Base-by-base conservation (phyloP, 2,113 vertebrate genomes). In the Proterorhinus semilunaris region DNA sequence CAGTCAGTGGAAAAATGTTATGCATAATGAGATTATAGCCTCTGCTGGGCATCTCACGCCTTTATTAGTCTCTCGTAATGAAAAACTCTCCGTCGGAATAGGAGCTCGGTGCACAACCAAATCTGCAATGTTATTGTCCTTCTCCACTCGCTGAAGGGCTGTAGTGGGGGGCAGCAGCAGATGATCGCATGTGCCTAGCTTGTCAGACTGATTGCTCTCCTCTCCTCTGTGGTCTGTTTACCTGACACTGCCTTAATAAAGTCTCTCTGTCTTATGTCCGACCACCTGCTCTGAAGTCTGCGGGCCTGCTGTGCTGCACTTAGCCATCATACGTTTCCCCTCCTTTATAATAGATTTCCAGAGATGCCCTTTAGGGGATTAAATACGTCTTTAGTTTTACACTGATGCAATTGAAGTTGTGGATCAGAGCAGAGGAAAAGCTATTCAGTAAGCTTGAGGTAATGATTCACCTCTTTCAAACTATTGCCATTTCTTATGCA, bases 21-120 rank as follows among this genome's bases (percentile, higher is more conserved):
- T 66, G 77, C 78, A 83, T 86, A 89, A 87, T 83, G 75, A 80
- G 86, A 90, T 86, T 82, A 82, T 16, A 4, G 81, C 82, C 72
- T 82, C 72, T 10, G 59, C 71, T 73, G 71, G 82, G 67, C 50
- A 67, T 78, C 69, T 74, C 58, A 62, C 71, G 54, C 73, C 76
- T 76, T 84, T 86, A 89, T 80, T 78, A 75, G 75, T 16, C 52
- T 69, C 61, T 55, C 65, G 27, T 36, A 54, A 49, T 75, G 69
- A 67, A 62, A 57, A 74, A 73, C 8, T 8, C 21, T 45, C 12
- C 58, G 21, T 36, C 17, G 54, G 48, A 80, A 69, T 69, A 70
- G 74, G 79, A 74, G 61, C 76, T 64, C 68, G 8, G 42, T 21
- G 63, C 62, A 68, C 66, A 59, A 68, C 54, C 46, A 45, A 72